Evolutionary conservation across 2,888 invertebrate genomes (phyloP).

Genomic region (Xestia xanthographa): DNA sequence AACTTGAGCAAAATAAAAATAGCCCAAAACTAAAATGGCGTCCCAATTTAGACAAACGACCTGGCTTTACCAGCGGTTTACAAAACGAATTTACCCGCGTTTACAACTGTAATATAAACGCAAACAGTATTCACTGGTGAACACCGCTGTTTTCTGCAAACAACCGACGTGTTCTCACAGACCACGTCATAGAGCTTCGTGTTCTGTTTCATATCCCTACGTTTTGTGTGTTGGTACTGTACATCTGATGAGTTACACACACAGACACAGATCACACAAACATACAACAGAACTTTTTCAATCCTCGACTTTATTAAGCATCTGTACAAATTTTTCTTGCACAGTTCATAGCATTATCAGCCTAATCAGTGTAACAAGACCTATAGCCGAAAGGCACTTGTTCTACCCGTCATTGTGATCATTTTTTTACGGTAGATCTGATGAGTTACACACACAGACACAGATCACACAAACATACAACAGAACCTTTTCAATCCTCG

Average conservation of each 20-base stretch:
- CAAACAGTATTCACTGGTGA: not conserved
- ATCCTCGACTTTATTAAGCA: not conserved
- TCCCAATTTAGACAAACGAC: slow-evolving; percentile 17
- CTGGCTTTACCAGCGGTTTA: slow-evolving; percentile 5
- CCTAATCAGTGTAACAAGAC: too few relatives aligned
- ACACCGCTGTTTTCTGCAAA: slow-evolving; percentile 18
- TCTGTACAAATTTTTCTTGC: not conserved
- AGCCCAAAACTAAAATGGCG: not conserved
- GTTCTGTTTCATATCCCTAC: slow-evolving; percentile 12
- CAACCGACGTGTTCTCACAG: not conserved
- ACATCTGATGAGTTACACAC: not conserved
- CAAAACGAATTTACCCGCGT: slow-evolving; percentile 3
- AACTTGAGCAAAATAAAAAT: not conserved
- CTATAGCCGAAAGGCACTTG: too few relatives aligned
- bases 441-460: too few relatives aligned
- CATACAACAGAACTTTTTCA: too few relatives aligned
- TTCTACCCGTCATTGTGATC: too few relatives aligned
- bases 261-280: too few relatives aligned
- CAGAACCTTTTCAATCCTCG: too few relatives aligned
- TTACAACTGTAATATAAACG: slow-evolving; percentile 27
- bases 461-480: too few relatives aligned
- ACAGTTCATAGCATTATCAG: not conserved
- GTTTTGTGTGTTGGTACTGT: slow-evolving; percentile 1
- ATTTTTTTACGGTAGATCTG: not conserved
- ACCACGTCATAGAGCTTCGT: too few relatives aligned